Conservation (phyloP, 2,113 vertebrate genomes). For the Leptobrachium leishanense region DNA sequence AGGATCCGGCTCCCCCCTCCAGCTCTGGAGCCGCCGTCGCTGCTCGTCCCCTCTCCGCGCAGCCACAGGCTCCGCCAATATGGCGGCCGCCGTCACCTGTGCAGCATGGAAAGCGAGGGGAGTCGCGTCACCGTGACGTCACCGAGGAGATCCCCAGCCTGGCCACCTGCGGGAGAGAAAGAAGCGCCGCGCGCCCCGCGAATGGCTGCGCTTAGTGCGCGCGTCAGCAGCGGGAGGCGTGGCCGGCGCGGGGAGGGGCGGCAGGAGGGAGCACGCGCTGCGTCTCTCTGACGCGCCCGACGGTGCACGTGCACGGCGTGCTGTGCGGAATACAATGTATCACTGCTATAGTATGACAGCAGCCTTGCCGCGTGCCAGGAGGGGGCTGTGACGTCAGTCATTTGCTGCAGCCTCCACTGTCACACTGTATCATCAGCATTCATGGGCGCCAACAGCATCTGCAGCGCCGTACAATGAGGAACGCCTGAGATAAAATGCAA, state of each 20-base stretch:
- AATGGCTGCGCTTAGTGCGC: background rate
- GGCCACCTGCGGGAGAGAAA: background rate
- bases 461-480: too few species aligned
- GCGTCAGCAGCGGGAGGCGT: background rate
- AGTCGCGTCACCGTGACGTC: constrained; percentile 29
- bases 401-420: too few species aligned
- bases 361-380: too few species aligned
- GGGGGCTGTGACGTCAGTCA: too few species aligned
- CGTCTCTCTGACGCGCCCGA: background rate
- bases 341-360: too few species aligned
- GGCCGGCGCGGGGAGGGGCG: background rate
- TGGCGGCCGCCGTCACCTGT: constrained; percentile 75
- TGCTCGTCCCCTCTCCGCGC: constrained; percentile 38
- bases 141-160: constrained; percentile 42
- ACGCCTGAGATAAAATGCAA: too few species aligned
- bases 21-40: constrained; percentile 44
- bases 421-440: too few species aligned
- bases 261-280: background rate
- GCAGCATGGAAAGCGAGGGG: constrained; percentile 67
- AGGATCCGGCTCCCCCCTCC: background rate
- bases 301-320: background rate
- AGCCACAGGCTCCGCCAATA: constrained; percentile 67
- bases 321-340: background rate
- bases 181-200: background rate
- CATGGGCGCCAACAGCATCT: too few species aligned